Conservation (phyloP, 2,888 invertebrate species). For the Pimpla rufipes region DNA sequence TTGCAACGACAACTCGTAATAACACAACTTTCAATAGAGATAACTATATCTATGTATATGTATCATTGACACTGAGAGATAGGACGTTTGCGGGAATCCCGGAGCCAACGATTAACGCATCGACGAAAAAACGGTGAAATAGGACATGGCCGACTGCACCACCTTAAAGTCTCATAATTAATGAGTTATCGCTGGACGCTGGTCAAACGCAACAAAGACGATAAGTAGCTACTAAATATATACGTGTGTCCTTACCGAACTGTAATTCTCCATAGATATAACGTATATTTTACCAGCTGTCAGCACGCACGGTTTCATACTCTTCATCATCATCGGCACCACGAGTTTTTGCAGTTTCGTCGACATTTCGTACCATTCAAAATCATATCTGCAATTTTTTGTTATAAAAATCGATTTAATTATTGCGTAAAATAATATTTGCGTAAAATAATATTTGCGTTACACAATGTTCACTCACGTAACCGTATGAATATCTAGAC, state of each 20-base stretch:
- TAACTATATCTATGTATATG: too few relatives aligned
- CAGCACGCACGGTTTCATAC: constrained; percentile 17
- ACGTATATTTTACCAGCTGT: constrained; percentile 32
- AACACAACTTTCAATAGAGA: too few relatives aligned
- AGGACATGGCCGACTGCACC: not conserved
- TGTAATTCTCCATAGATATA: constrained; percentile 34
- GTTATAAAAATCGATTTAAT: not conserved
- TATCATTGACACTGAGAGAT: too few relatives aligned
- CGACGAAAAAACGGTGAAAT: not conserved
- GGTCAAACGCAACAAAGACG: too few relatives aligned
- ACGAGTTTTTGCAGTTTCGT: constrained; percentile 3
- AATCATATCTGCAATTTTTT: constrained; percentile 24
- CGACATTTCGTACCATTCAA: constrained; percentile 36
- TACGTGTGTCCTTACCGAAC: constrained; percentile 14
- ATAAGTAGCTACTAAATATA: not conserved
- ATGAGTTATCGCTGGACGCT: not conserved
- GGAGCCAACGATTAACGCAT: not conserved
- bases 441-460: too few relatives aligned
- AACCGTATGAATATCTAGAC: constrained; percentile 35
- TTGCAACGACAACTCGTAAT: too few relatives aligned
- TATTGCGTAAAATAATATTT: not conserved
- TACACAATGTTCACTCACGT: not conserved
- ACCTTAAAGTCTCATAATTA: not conserved
- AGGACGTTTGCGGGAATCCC: too few relatives aligned
- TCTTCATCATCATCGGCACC: constrained; percentile 33